Percentiles rank a stretch among this genome's conserved stretches.
These are phyloP conservation scores for Desmodus rotundus DNA, from an alignment of 2,113 vertebrate species.

Conservation along the genomic window DNA sequence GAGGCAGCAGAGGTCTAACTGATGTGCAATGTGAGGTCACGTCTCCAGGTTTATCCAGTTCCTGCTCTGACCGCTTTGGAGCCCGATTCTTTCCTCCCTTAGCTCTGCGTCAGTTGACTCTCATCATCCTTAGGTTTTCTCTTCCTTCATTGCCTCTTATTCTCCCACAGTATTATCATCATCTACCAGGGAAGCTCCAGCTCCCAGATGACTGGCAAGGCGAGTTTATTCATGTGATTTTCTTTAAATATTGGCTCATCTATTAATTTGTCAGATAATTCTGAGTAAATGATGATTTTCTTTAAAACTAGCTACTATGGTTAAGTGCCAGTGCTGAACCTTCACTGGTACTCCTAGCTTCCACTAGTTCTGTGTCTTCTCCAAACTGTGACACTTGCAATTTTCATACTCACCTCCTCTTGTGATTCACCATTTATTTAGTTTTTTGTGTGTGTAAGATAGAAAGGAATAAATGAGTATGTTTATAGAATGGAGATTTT, in stretches of 20 bases:
- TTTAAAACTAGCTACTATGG: neutral
- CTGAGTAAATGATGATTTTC: neutral
- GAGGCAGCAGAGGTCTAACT: neutral
- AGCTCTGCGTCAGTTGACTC: neutral
- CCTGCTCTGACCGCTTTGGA: neutral
- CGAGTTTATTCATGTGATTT: neutral
- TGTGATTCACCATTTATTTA: neutral
- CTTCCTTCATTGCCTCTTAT: neutral
- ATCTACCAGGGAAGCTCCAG: neutral
- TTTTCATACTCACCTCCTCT: neutral
- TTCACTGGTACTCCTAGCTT: neutral
- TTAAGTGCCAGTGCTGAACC: neutral
- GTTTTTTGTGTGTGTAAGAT: neutral
- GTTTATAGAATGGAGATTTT: neutral
- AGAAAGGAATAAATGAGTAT: neutral
- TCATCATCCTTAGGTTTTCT: neutral
- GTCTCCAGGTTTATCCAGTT: neutral
- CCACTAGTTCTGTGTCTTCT: neutral
- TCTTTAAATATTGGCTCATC: neutral
- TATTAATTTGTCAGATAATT: neutral
- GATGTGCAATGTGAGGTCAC: fast-evolving
- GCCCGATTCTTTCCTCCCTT: neutral
- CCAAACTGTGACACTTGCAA: neutral
- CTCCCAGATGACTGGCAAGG: neutral
- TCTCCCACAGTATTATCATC: neutral